Evolutionary conservation across 2,888 invertebrate species (phyloP).

Genomic region (Drosophila hamatofila): DNA sequence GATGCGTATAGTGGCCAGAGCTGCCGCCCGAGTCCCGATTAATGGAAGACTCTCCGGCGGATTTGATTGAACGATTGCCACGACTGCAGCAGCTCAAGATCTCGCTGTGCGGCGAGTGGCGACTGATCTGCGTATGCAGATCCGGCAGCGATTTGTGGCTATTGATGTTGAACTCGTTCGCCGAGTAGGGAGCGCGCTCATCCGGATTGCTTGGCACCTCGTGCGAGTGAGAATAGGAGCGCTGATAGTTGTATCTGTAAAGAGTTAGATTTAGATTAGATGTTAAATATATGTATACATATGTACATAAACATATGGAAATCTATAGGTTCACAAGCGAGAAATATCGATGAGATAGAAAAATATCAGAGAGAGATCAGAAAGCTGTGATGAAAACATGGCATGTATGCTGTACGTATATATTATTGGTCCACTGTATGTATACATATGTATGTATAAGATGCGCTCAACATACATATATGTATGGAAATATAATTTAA

Average conservation of each 20-base stretch:
- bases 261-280: background rate
- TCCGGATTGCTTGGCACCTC: constrained; percentile 87
- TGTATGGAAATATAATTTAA: background rate
- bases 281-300: too few species aligned
- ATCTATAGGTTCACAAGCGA: too few species aligned
- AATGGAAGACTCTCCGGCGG: constrained; percentile 88
- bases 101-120: constrained; percentile 85
- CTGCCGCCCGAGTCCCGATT: constrained; percentile 94
- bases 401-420: too few species aligned
- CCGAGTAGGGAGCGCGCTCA: constrained; percentile 85
- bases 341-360: too few species aligned
- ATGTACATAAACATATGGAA: too few species aligned
- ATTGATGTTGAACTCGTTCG: constrained; percentile 87
- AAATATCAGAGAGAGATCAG: background rate
- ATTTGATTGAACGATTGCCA: constrained; percentile 85
- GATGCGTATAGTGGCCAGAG: constrained; percentile 93
- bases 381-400: too few species aligned
- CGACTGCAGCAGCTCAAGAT: constrained; percentile 85
- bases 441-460: background rate
- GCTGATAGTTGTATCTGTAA: constrained; percentile 84
- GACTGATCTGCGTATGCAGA: constrained; percentile 88
- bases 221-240: constrained; percentile 89
- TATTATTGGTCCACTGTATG: too few species aligned
- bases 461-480: background rate
- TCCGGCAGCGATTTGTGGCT: constrained; percentile 94